Evolutionary conservation across 1,140 invertebrate species (phyloP).

Genomic region (Pseudomyrmex concolor): DNA sequence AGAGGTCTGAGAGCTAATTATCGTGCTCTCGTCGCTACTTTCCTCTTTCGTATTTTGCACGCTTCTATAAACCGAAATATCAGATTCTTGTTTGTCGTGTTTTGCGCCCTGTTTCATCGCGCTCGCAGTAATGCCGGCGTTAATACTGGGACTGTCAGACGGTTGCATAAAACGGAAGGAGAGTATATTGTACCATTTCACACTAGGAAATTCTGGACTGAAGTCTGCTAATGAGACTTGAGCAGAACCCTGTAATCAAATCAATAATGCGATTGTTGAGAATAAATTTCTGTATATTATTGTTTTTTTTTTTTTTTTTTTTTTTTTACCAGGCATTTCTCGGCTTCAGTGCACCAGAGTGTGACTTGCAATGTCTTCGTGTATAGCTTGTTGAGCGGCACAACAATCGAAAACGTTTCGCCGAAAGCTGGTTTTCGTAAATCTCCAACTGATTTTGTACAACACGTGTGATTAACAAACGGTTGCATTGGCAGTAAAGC

Average conservation of each 20-base stretch:
- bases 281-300: not conserved
- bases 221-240: constrained; percentile 98
- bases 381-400: constrained; percentile 90
- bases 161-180: constrained; percentile 94
- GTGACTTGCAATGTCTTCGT: constrained; percentile 96
- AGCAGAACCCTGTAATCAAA: constrained; percentile 92
- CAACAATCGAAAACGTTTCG: constrained; percentile 91
- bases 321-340: constrained; percentile 91
- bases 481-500: constrained; percentile 90
- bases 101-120: constrained; percentile 76
- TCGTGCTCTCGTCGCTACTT: constrained; percentile 98
- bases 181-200: constrained; percentile 98
- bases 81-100: constrained; percentile 85
- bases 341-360: constrained; percentile 90
- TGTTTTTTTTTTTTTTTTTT: too few species aligned
- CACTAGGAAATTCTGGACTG: constrained; percentile 91
- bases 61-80: constrained; percentile 82
- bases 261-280: not conserved
- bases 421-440: constrained; percentile 92
- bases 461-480: constrained; percentile 87
- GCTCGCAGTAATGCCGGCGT: constrained; percentile 56
- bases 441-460: constrained; percentile 90
- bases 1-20: constrained; percentile 97
- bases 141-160: constrained; percentile 73
- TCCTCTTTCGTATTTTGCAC: constrained; percentile 90